phyloP scores from a whole-genome alignment of 2,113 vertebrate species.

The Chamaea fasciata region DNA sequence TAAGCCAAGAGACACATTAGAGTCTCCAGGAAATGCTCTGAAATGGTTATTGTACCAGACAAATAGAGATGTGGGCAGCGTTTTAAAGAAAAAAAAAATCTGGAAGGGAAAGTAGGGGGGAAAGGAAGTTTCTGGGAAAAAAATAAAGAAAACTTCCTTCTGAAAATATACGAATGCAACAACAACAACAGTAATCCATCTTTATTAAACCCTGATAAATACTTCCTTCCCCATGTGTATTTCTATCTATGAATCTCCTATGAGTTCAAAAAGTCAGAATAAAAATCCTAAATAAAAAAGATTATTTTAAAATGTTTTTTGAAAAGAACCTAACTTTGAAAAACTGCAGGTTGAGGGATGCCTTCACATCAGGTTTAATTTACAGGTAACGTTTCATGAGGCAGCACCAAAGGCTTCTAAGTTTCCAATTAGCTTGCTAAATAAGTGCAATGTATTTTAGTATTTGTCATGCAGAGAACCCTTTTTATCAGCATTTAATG shows the following conservation, averaged over 20 bases:
- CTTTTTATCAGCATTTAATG: not conserved
- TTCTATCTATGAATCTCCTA: not conserved
- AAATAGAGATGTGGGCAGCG: not conserved
- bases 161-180: not conserved
- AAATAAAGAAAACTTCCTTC: rapidly evolving
- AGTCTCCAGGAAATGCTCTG: not conserved
- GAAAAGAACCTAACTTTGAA: not conserved
- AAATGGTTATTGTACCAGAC: not conserved
- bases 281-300: not conserved
- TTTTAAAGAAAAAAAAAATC: not conserved
- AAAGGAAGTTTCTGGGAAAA: not conserved
- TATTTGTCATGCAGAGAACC: not conserved
- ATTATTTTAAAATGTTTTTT: not conserved
- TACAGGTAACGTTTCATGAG: not conserved
- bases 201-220: not conserved
- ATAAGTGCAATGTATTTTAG: not conserved
- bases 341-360: not conserved
- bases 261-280: not conserved
- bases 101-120: rapidly evolving
- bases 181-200: not conserved
- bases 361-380: not conserved
- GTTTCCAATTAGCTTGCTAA: not conserved
- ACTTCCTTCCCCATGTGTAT: not conserved
- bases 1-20: not conserved
- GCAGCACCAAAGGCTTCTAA: not conserved